Evolutionary conservation across 2,113 vertebrate genomes (phyloP).

Genomic region (Seriola quinqueradiata): DNA sequence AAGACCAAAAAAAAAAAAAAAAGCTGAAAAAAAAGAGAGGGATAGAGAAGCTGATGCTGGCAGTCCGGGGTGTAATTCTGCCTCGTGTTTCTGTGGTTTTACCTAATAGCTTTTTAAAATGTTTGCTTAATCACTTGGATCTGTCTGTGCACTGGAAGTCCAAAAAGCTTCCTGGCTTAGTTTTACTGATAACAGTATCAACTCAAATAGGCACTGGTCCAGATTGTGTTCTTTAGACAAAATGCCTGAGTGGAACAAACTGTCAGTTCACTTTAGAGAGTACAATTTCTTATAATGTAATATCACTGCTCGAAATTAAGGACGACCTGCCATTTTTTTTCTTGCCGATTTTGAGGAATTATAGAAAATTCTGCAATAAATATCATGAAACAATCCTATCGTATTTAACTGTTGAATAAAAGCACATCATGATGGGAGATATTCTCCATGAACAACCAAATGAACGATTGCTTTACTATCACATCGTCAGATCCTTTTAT

Average conservation of each 20-base stretch:
- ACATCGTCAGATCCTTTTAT: slow-evolving; percentile 19
- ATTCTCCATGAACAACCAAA: background rate
- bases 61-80: slow-evolving; percentile 27
- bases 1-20: background rate
- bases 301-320: background rate
- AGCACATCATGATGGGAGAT: background rate
- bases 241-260: slow-evolving; percentile 28
- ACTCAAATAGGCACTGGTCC: slow-evolving; percentile 30
- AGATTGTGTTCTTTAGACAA: slow-evolving; percentile 41
- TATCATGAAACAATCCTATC: background rate
- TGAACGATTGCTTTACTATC: slow-evolving; percentile 3
- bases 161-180: slow-evolving; percentile 60
- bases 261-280: slow-evolving; percentile 7
- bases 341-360: background rate
- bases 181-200: slow-evolving; percentile 48
- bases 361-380: background rate
- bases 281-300: background rate
- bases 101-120: slow-evolving; percentile 54
- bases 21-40: background rate
- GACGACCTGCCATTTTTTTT: background rate
- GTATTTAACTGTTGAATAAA: background rate
- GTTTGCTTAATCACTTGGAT: slow-evolving; percentile 66
- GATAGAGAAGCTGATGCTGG: slow-evolving; percentile 13
- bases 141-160: slow-evolving; percentile 36
- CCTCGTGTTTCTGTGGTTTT: slow-evolving; percentile 21